Percentiles rank a stretch among this genome's conserved stretches.
Evolutionary conservation across 2,113 vertebrate species (phyloP).

Genomic region (Uria aalge): DNA sequence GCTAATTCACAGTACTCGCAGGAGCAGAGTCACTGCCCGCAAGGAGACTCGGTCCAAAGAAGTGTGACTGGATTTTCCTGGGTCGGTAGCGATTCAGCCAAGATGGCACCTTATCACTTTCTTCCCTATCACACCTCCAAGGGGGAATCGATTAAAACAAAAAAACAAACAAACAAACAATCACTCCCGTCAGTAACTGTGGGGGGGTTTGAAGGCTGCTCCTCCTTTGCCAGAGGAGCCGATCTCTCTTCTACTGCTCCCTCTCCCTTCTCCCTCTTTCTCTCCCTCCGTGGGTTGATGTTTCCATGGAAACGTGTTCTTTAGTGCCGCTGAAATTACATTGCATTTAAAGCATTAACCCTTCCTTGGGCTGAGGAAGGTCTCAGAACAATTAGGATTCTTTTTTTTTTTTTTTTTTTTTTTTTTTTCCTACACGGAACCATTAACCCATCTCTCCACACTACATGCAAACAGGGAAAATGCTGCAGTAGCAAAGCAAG

Average conservation of each 20-base stretch:
- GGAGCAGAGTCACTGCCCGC: not conserved
- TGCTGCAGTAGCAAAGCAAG: not conserved
- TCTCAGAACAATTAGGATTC: not conserved
- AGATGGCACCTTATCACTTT: not conserved
- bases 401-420: not conserved
- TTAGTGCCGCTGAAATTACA: constrained; percentile 75
- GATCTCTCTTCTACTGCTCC: not conserved
- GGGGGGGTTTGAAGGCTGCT: constrained; percentile 50
- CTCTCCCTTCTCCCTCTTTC: constrained; percentile 21
- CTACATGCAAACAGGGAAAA: not conserved
- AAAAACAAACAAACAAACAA: constrained; percentile 45
- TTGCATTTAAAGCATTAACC: constrained; percentile 76
- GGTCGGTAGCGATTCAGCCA: not conserved
- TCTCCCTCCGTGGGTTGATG: constrained; percentile 73
- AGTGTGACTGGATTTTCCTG: not conserved
- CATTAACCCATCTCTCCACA: not conserved
- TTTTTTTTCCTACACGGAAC: not conserved
- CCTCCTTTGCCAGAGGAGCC: constrained; percentile 53
- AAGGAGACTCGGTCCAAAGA: not conserved
- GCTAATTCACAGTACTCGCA: not conserved
- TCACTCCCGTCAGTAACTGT: not conserved
- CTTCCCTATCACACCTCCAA: constrained; percentile 1
- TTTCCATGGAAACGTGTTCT: constrained; percentile 80
- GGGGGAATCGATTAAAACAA: not conserved
- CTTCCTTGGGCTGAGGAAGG: constrained; percentile 31